phyloP scores from a whole-genome alignment of 1,140 invertebrate genomes.

The Delia radicum region DNA sequence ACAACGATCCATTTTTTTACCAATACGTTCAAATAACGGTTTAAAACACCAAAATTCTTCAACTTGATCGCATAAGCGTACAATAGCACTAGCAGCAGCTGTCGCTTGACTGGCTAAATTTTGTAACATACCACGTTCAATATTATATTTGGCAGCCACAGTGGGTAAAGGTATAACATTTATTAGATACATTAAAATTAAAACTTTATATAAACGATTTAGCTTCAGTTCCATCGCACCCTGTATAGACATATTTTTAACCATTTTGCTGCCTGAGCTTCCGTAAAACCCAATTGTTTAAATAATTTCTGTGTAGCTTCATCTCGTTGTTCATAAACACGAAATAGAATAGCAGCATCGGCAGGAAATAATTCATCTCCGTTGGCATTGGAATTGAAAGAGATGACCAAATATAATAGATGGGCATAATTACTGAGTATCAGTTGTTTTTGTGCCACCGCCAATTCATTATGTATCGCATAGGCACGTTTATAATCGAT shows the following conservation, averaged over 20 bases:
- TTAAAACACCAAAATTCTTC: slow-evolving; percentile 81
- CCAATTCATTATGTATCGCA: slow-evolving; percentile 71
- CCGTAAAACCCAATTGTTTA: slow-evolving; percentile 68
- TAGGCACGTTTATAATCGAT: slow-evolving; percentile 69
- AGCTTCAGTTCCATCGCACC: slow-evolving; percentile 53
- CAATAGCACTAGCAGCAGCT: slow-evolving; percentile 71
- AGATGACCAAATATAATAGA: slow-evolving; percentile 65
- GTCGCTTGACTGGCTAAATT: slow-evolving; percentile 69
- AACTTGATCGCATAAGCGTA: slow-evolving; percentile 75
- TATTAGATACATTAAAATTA: slow-evolving; percentile 84
- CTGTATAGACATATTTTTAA: slow-evolving; percentile 55
- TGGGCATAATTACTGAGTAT: slow-evolving; percentile 73
- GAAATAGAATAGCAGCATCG: slow-evolving; percentile 42
- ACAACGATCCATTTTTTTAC: slow-evolving; percentile 71
- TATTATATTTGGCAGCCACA: slow-evolving; percentile 71
- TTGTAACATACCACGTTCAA: slow-evolving; percentile 70
- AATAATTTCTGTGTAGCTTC: slow-evolving; percentile 60
- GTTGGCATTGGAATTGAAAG: slow-evolving; percentile 47
- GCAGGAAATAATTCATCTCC: slow-evolving; percentile 48
- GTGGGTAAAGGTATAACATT: slow-evolving; percentile 68
- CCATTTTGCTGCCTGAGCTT: slow-evolving; percentile 66
- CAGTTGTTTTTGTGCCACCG: slow-evolving; percentile 67
- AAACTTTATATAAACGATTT: slow-evolving; percentile 79
- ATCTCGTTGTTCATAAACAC: slow-evolving; percentile 34
- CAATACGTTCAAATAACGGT: slow-evolving; percentile 70